phyloP scores from a whole-genome alignment of 2,113 vertebrate genomes.

The Ammodytes marinus region DNA sequence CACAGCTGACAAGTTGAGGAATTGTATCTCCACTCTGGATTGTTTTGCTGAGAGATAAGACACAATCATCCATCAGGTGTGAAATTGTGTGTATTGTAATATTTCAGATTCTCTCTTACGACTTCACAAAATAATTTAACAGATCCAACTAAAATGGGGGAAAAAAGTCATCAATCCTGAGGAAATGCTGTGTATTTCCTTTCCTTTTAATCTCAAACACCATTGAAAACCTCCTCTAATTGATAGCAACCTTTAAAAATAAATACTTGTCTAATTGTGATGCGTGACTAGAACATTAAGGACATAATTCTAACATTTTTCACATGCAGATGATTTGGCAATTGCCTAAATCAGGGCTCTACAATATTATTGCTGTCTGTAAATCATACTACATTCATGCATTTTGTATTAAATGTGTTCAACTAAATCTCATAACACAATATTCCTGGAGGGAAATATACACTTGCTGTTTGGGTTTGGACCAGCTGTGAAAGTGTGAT shows the following conservation, averaged over 20 bases:
- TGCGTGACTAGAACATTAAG: constrained; percentile 5
- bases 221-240: background rate
- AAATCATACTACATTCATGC: background rate
- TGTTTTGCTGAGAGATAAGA: background rate
- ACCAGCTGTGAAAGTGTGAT: constrained; percentile 66
- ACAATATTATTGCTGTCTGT: background rate
- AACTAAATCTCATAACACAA: constrained; percentile 5
- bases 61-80: background rate
- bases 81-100: background rate
- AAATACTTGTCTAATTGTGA: constrained; percentile 9
- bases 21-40: background rate
- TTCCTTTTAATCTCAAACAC: background rate
- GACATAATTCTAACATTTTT: constrained; percentile 4
- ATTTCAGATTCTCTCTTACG: background rate
- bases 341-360: background rate
- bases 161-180: background rate
- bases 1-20: background rate
- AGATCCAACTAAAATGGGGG: background rate
- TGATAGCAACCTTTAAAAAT: constrained; percentile 1
- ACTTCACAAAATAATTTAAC: background rate
- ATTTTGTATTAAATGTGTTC: constrained; percentile 17
- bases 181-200: background rate
- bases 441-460: constrained; percentile 42
- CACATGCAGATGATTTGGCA: constrained; percentile 3
- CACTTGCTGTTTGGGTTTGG: constrained; percentile 45